phyloP scores from a whole-genome alignment of 2,888 invertebrate species.

The Parelbella ahira region DNA sequence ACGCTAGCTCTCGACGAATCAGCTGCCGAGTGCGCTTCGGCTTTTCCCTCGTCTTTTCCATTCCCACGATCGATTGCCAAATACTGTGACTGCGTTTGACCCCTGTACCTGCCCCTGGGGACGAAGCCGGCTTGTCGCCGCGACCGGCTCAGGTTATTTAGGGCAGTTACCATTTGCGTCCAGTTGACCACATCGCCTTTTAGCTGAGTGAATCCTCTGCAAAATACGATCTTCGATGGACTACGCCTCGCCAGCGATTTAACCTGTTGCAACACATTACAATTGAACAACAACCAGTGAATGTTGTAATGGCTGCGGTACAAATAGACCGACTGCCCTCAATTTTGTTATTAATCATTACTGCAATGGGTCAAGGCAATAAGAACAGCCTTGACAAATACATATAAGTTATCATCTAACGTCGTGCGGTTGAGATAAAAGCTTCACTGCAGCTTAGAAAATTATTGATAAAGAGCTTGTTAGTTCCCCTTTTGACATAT shows the following conservation, averaged over 20 bases:
- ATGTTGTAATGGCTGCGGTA: conserved; percentile 11
- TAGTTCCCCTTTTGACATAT: too few relatives aligned
- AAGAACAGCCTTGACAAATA: conserved; percentile 55
- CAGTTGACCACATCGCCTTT: conserved; percentile 23
- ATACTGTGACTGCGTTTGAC: conserved; percentile 93
- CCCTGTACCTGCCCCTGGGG: conserved; percentile 79
- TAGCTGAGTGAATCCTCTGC: conserved; percentile 34
- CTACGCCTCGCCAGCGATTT: conserved; percentile 32
- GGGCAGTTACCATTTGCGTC: conserved; percentile 8
- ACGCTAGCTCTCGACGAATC: conserved; percentile 86
- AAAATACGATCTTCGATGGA: conserved; percentile 36
- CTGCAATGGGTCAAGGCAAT: conserved; percentile 57
- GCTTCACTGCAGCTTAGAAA: conserved; percentile 9
- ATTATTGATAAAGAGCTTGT: too few relatives aligned
- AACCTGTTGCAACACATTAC: conserved; percentile 41
- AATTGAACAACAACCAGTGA: conserved; percentile 7
- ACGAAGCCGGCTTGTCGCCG: conserved; percentile 45
- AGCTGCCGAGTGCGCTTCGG: conserved; percentile 89
- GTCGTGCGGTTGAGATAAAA: conserved; percentile 26
- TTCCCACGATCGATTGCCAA: conserved; percentile 76
- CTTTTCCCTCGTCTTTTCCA: conserved; percentile 86
- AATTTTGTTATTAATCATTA: conserved; percentile 48
- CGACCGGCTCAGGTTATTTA: conserved; percentile 32
- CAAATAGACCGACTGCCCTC: conserved; percentile 22
- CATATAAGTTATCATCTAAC: conserved; percentile 51